Percentiles rank a stretch among this genome's conserved stretches.
These are phyloP conservation scores for Andrena cerasifolii DNA, from an alignment of 1,140 invertebrate genomes.

Conservation along the genomic window DNA sequence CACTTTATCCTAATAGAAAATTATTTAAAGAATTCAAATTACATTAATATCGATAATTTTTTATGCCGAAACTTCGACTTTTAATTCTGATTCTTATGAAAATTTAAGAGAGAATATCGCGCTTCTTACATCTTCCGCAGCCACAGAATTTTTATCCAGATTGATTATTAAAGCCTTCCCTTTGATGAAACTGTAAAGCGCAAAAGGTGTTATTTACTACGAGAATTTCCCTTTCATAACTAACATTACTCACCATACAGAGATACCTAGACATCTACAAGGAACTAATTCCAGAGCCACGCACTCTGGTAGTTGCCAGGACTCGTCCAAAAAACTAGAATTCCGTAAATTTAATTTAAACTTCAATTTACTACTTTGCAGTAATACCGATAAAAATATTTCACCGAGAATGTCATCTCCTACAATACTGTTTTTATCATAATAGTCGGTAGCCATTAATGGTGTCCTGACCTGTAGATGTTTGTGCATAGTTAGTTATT, in stretches of 20 bases:
- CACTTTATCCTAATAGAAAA: slow-evolving; percentile 83
- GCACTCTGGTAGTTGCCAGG: slow-evolving; percentile 83
- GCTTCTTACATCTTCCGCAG: slow-evolving; percentile 83
- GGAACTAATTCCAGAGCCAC: slow-evolving; percentile 83
- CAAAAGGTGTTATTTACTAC: neutral
- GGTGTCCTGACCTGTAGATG: slow-evolving; percentile 68
- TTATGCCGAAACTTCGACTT: neutral
- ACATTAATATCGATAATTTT: neutral
- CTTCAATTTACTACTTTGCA: slow-evolving; percentile 82
- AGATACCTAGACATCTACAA: slow-evolving; percentile 83
- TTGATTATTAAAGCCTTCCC: slow-evolving; percentile 83
- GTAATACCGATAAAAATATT: slow-evolving; percentile 84
- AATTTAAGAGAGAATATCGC: neutral
- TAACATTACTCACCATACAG: slow-evolving; percentile 79
- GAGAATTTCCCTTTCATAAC: neutral
- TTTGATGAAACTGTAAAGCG: slow-evolving; percentile 81
- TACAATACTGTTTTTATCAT: slow-evolving; percentile 77
- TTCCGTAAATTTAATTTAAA: slow-evolving; percentile 84
- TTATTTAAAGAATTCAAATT: neutral
- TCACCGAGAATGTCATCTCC: slow-evolving; percentile 84
- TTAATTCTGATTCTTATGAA: neutral
- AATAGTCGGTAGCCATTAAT: slow-evolving; percentile 72
- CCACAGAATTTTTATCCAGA: slow-evolving; percentile 83
- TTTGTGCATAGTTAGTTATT: neutral
- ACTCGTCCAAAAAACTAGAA: slow-evolving; percentile 83